Evolutionary conservation across 2,888 invertebrate species (phyloP).

Genomic region (Raillietiella orientalis): DNA sequence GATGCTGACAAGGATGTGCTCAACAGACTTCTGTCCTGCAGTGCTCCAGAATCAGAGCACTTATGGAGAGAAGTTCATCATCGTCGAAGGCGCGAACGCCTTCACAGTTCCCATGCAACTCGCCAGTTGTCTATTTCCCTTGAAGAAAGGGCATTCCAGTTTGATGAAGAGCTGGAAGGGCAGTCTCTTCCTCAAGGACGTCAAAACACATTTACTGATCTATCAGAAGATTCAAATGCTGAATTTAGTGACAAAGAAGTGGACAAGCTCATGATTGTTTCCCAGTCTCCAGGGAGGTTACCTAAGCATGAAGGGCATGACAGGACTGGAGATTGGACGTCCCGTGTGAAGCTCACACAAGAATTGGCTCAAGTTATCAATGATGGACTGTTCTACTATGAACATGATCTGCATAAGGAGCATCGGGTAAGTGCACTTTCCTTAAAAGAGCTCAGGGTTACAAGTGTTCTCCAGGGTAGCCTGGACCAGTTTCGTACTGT

Average conservation of each 20-base stretch:
- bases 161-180: constrained; percentile 71
- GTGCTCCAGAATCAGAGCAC: no score
- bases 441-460: not conserved
- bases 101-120: no score
- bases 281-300: constrained; percentile 24
- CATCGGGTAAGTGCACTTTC: constrained; percentile 12
- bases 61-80: no score
- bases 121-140: no score
- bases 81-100: constrained; percentile 4
- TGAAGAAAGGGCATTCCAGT: constrained; percentile 80
- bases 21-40: no score
- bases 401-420: constrained; percentile 64
- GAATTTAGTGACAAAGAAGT: constrained; percentile 77
- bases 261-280: constrained; percentile 75
- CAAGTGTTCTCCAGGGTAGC: not conserved
- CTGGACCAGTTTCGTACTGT: no score
- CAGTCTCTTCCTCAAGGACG: constrained; percentile 28
- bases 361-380: constrained; percentile 82
- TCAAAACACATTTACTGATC: constrained; percentile 45
- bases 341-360: constrained; percentile 72
- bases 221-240: constrained; percentile 31
- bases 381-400: constrained; percentile 82
- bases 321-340: constrained; percentile 58
- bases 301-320: constrained; percentile 67
- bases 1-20: no score